Evolutionary conservation across 2,797 vertebrate genomes (phyloP), one percentile per base, ranked within the genome.

Genomic region (Aratinga solstitialis): DNA sequence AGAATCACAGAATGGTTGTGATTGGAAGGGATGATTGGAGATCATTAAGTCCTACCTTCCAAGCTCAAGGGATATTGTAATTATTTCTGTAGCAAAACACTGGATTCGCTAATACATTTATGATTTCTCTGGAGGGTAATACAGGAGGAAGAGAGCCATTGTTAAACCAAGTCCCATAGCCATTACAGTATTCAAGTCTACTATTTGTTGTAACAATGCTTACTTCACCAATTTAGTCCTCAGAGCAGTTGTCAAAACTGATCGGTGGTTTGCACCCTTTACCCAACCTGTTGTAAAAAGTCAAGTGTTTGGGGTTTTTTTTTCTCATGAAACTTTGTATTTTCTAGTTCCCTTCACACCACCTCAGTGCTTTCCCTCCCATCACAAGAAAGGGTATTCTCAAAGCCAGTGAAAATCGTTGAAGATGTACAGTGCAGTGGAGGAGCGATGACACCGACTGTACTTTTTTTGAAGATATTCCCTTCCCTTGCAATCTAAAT

Each of bases 51-150:
- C 56, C n/a, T 24, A 17, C 56, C 56, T 59, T 34, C 56, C n/a
- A 34, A 36, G 56, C 22, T 59, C n/a, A 24, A 24, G n/a, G 56
- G 22, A 73, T 90, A 50, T 23, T 51, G 13, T 62, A 66, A 91
- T 88, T 91, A 71, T 94, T 95, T 89, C 78, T 87, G n/a, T 67
- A 73, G 61, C 20, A 38, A 75, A 94, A 61, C 13, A 47, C 26
- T 74, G 78, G 72, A 71, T 94, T 92, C 11, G 48, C 87, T 87
- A 90, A n/a, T 91, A 42, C 2, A 9, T 26, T 84, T 90, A 68
- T 27, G 36, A 90, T 71, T 91, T 91, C 76, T 76, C 63, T 79
- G 43, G 63, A 88, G 81, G 72, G 32, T 51, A 36, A 61, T 56
- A 63, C 51, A 47, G 72, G 83, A 78, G 38, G 22, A 82, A 88